phyloP scores from a whole-genome alignment of 2,888 invertebrate species.

The Cynaeus angustus region DNA sequence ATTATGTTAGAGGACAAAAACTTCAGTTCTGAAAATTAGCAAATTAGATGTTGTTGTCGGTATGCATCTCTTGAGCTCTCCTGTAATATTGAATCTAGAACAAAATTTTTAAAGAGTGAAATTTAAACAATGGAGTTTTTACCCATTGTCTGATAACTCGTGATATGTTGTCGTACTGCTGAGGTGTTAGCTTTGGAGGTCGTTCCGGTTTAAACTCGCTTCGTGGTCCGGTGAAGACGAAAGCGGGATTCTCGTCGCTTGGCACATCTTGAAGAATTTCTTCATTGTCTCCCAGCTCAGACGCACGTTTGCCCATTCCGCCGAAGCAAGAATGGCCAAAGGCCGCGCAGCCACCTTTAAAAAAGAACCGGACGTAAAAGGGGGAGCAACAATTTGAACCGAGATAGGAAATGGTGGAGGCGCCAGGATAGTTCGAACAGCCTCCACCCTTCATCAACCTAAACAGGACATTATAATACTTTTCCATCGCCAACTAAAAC shows the following conservation, averaged over 20 bases:
- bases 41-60: constrained; percentile 53
- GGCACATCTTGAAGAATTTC: constrained; percentile 65
- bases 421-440: no score
- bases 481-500: no score
- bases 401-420: no score
- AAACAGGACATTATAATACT: no score
- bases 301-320: constrained; percentile 81
- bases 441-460: no score
- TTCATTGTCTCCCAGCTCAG: constrained; percentile 62
- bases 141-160: constrained; percentile 72
- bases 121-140: constrained; percentile 24
- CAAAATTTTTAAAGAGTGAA: not conserved
- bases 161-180: constrained; percentile 65
- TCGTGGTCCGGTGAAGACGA: constrained; percentile 62
- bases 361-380: no score
- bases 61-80: constrained; percentile 61
- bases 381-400: no score
- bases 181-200: constrained; percentile 54
- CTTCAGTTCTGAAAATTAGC: constrained; percentile 50
- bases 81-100: constrained; percentile 65
- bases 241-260: constrained; percentile 58
- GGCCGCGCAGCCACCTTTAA: constrained; percentile 80
- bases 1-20: constrained; percentile 40
- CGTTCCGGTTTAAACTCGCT: constrained; percentile 56
- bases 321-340: constrained; percentile 86